Conservation (phyloP, 2,888 invertebrate species). For the Leptinotarsa juncta region DNA sequence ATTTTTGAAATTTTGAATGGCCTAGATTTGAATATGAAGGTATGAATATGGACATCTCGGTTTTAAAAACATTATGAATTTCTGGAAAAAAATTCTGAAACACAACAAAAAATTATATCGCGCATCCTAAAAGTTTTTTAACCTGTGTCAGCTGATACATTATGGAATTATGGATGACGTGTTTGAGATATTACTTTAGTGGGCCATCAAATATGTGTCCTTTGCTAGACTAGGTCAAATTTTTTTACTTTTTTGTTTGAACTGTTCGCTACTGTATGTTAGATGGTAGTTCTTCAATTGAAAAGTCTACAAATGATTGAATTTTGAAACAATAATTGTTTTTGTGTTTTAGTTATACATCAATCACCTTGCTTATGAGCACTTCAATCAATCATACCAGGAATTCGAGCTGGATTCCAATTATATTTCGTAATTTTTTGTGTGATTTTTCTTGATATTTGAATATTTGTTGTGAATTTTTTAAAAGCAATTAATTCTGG, state of each 20-base stretch:
- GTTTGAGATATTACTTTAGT: too few relatives aligned
- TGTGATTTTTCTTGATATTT: too few relatives aligned
- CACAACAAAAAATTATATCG: too few relatives aligned
- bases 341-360: background rate
- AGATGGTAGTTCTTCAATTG: background rate
- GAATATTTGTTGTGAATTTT: background rate
- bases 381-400: background rate
- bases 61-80: background rate
- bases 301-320: background rate
- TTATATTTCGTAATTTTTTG: background rate
- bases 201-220: too few relatives aligned
- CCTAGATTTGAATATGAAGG: background rate
- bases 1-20: background rate
- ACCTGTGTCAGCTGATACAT: too few relatives aligned
- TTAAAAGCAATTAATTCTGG: background rate
- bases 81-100: too few relatives aligned
- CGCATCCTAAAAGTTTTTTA: too few relatives aligned
- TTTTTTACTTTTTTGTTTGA: too few relatives aligned
- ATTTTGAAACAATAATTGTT: conserved; percentile 1
- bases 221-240: too few relatives aligned
- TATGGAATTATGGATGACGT: too few relatives aligned
- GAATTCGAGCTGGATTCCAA: conserved; percentile 5
- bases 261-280: background rate
- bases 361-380: background rate
- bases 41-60: background rate